Percentiles rank a stretch among this genome's conserved stretches.
These are phyloP conservation scores for Erynnis tages DNA, from an alignment of 2,888 invertebrate species.

Conservation along the genomic window DNA sequence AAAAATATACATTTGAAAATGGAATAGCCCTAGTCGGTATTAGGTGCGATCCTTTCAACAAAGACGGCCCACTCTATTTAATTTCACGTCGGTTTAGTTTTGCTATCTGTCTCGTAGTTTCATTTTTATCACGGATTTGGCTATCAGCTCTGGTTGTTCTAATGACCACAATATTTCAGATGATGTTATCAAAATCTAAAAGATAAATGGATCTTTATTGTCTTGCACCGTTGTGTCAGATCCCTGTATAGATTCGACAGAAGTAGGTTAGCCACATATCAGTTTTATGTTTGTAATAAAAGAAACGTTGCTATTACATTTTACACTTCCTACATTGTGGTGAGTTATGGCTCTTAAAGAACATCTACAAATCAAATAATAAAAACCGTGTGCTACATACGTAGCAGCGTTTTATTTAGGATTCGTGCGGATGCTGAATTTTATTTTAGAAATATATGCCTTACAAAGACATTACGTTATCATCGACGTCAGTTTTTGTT, in stretches of 20 bases:
- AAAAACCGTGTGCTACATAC: background rate
- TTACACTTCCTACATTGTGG: constrained; percentile 24
- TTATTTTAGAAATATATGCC: too few relatives aligned
- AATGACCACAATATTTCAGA: background rate
- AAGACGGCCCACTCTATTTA: constrained; percentile 11
- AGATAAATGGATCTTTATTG: background rate
- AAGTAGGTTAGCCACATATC: constrained; percentile 24
- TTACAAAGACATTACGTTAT: too few relatives aligned
- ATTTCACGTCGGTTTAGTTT: background rate
- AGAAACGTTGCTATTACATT: constrained; percentile 21
- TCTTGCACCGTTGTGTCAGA: constrained; percentile 9
- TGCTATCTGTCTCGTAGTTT: too few relatives aligned
- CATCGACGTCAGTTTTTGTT: too few relatives aligned
- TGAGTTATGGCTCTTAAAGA: constrained; percentile 19
- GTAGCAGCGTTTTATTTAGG: too few relatives aligned
- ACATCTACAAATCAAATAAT: constrained; percentile 20
- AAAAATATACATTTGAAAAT: constrained; percentile 53
- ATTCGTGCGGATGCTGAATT: background rate
- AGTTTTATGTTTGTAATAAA: constrained; percentile 23
- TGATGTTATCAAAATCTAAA: constrained; percentile 15
- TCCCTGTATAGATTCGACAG: constrained; percentile 19
- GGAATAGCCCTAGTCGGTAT: constrained; percentile 37
- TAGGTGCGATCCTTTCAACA: constrained; percentile 19
- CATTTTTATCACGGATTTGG: too few relatives aligned
- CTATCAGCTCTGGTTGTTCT: too few relatives aligned